Evolutionary conservation across 2,797 vertebrate species (phyloP), one percentile per base, ranked within the genome.

Genomic region (Spheniscus humboldti): DNA sequence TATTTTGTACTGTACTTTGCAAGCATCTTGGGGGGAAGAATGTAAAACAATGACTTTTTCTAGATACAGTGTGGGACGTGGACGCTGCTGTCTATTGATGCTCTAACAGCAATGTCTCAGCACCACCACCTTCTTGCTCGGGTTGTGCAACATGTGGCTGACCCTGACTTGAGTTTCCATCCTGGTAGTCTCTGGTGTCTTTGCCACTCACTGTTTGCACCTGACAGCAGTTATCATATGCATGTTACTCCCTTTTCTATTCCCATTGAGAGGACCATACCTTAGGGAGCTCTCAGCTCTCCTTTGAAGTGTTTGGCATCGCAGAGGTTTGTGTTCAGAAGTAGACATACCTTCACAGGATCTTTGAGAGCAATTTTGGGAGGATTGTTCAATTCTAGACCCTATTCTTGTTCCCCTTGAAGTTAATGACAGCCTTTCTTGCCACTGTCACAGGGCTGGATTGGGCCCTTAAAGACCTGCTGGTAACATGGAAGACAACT

Each of bases 31-130:
- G 23, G 43, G 25, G 39, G 17, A 30, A 79, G 57, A 62, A 53
- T 13, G 28, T 62, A 27, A 64, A 79, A 16, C 25, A 35, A 2
- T 11, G 22, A 5, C 27, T 60, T 35, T 57, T 88, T n/a, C 43
- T 18, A 11, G 55, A 18, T 11, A 4, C 35, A 22, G 47, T 0
- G 9, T 24, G 47, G 35, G n/a, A 12, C 2, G 5, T 4, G 30
- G 72, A 6, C 0, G 2, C n/a, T 71, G 68, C 64, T 57, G 14
- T 7, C 24, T 18, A 3, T 2, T 35, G 53, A 9, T 37, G 37
- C 30, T 35, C 4, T 19, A 33, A 4, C 50, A 24, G 37, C 60
- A 35, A 3, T 20, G 31, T 23, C 52, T 50, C 23, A 10, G 64
- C 39, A 30, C 17, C 19, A 9, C 35, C 43, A 30, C 17, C n/a